Base-by-base conservation (phyloP, 2,888 invertebrate genomes). In the Hedychridium roseum region DNA sequence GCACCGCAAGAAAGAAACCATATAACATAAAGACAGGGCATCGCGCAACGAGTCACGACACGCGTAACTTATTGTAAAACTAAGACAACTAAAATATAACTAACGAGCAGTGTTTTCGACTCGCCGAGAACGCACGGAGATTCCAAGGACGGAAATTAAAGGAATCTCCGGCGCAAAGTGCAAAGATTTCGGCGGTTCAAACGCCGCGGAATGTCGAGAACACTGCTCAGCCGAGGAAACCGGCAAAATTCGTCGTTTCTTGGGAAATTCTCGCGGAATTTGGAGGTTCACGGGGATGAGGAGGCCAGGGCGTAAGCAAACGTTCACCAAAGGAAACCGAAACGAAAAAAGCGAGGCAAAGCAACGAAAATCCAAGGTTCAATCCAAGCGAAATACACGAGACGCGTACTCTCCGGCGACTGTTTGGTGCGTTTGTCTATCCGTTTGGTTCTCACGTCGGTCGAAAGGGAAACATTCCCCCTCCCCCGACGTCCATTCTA, bases 401-500 rank as follows among this genome's bases (percentile, higher is more conserved):
- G 39, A 15, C 37, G 14, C 21, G 37, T 23, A 23, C 9, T 31
- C 9, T n/a, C 3, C 3, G 2, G 21, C 20, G 32, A n/a, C n/a
- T n/a, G n/a, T n/a, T n/a, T 58, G 67, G 70, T 73, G 75, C 70
- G 65, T 71, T 70, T 74, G 78, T 78, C 78, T 77, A 78, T 78
- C 78, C 74, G 75, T 78, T 78, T 78, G 76, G 78, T 77, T 76
- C 66, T 59, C 44, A 37, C 31, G n/a, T 9, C 23, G 23, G 9
- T 23, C 9, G 23, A 23, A 23, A 23, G 23, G 23, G 9, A 23
- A 9, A 5, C 23, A 23, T 9, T 23, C 23, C 23, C 5, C 5
- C 23, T 23, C 23, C 23, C 9, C 23, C 9, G 23, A 9, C 23
- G 23, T 23, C 5, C 9, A 5, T 23, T 23, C 23, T n/a, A n/a